Conservation (phyloP, 1,140 invertebrate species). For the Ceratina japonica region DNA sequence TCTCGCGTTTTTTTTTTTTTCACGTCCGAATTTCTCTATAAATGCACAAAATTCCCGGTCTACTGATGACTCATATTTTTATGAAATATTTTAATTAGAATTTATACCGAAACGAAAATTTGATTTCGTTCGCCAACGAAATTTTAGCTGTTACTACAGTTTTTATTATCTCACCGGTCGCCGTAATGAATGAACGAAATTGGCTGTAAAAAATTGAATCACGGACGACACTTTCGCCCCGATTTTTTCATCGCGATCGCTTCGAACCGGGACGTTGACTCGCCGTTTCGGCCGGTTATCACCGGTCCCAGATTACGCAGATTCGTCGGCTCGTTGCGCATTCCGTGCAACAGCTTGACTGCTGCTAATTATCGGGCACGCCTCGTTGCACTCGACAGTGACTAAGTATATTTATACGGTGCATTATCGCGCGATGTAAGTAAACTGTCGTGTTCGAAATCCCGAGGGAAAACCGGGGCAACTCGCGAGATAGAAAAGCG, state of each 20-base stretch:
- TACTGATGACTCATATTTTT: too few species aligned
- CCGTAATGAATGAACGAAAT: background rate
- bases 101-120: too few species aligned
- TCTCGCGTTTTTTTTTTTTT: too few species aligned
- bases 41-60: too few species aligned
- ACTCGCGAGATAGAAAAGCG: slow-evolving; percentile 14
- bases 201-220: slow-evolving; percentile 1
- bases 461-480: background rate
- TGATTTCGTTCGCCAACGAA: background rate
- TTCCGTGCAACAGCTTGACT: slow-evolving; percentile 8
- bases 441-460: background rate
- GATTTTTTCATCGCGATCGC: background rate
- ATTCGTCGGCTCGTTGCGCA: slow-evolving; percentile 14
- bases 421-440: background rate
- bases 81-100: too few species aligned
- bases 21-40: too few species aligned
- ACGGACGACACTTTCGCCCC: background rate
- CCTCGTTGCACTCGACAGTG: slow-evolving; percentile 19
- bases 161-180: background rate
- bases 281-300: slow-evolving; percentile 1
- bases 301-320: background rate
- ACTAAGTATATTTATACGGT: slow-evolving; percentile 22
- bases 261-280: background rate
- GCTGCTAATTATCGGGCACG: slow-evolving; percentile 26
- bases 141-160: background rate